Conservation (phyloP, 2,888 invertebrate genomes). For the Eugnorisma glareosa region DNA sequence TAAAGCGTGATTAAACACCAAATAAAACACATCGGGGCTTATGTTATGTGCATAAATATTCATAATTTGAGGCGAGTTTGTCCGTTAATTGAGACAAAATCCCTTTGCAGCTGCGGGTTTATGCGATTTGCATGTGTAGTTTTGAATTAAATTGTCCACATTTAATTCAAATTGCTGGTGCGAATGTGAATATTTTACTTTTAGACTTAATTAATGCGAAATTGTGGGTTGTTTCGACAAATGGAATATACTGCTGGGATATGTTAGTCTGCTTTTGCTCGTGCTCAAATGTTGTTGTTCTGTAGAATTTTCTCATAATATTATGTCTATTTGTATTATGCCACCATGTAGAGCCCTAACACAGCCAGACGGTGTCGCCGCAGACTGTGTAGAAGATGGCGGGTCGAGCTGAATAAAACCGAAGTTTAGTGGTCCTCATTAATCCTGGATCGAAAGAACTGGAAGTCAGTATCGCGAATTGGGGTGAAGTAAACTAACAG, state of each 20-base stretch:
- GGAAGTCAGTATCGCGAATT: neutral
- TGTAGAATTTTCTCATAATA: neutral
- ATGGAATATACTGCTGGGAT: slow-evolving; percentile 34
- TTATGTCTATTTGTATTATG: too few species aligned
- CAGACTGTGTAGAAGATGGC: neutral
- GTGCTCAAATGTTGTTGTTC: neutral
- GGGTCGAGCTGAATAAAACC: neutral
- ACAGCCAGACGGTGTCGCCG: neutral
- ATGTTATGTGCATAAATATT: slow-evolving; percentile 63
- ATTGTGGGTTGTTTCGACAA: slow-evolving; percentile 46
- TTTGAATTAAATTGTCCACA: slow-evolving; percentile 69
- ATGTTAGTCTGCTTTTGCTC: neutral
- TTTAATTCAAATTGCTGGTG: slow-evolving; percentile 49
- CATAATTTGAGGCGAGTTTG: slow-evolving; percentile 61
- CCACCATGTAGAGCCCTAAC: too few species aligned
- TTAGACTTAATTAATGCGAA: slow-evolving; percentile 40
- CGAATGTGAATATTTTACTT: slow-evolving; percentile 54
- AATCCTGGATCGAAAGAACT: neutral
- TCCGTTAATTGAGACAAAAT: slow-evolving; percentile 78
- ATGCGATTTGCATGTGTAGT: slow-evolving; percentile 57
- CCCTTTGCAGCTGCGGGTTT: slow-evolving; percentile 61
- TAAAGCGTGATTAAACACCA: slow-evolving; percentile 24
- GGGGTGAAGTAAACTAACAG: too few species aligned
- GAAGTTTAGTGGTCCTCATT: neutral
- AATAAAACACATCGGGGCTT: slow-evolving; percentile 48